phyloP scores from a whole-genome alignment of 2,888 invertebrate genomes.

The Chloroclysta siterata region DNA sequence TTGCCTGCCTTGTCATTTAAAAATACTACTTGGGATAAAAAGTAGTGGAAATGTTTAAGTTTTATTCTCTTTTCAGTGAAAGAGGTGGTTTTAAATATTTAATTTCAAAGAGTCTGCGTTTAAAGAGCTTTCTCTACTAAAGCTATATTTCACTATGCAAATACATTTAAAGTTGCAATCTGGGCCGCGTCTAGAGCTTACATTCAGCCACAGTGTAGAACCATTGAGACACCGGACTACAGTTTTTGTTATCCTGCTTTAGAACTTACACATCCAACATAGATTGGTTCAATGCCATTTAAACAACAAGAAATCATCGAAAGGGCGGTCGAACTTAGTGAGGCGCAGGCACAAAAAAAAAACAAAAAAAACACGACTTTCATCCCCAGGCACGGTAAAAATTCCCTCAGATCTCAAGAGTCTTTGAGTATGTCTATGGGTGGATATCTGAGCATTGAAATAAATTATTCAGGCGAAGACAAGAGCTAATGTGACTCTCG shows the following conservation, averaged over 20 bases:
- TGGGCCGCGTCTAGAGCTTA: constrained; percentile 19
- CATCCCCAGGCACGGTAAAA: too few relatives aligned
- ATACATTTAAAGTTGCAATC: constrained; percentile 23
- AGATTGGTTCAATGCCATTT: background rate
- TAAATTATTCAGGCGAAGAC: too few relatives aligned
- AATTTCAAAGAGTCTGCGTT: constrained; percentile 1
- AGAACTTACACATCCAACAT: background rate
- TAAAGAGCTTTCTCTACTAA: constrained; percentile 8
- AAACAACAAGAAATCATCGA: too few relatives aligned
- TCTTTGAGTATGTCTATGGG: too few relatives aligned
- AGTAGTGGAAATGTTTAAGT: too few relatives aligned
- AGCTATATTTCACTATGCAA: background rate
- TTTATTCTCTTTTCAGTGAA: background rate
- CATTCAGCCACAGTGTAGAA: background rate
- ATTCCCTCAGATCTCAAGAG: too few relatives aligned
- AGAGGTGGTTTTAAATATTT: background rate
- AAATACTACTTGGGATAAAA: too few relatives aligned
- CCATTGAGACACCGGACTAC: constrained; percentile 8
- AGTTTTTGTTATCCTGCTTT: background rate
- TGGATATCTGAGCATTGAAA: too few relatives aligned
- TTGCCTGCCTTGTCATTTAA: background rate
- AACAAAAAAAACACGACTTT: too few relatives aligned
- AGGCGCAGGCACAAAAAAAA: too few relatives aligned
- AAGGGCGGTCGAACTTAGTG: too few relatives aligned
- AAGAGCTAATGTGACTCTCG: too few relatives aligned